Conservation (phyloP, 2,797 vertebrate genomes). For the Brachyalestes nurse region DNA sequence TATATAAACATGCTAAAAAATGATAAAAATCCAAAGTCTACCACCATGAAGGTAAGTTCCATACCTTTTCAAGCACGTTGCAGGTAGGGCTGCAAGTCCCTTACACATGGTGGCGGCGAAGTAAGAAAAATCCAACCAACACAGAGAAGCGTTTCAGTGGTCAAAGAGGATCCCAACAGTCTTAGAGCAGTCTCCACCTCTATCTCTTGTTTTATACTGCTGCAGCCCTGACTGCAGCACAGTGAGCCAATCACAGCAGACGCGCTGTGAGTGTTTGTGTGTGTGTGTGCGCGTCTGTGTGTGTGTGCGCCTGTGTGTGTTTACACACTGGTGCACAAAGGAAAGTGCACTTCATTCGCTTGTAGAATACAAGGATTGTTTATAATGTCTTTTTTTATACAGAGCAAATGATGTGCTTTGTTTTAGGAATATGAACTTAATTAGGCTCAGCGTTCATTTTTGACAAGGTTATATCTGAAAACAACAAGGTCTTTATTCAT, state of each 20-base stretch:
- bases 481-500: not conserved
- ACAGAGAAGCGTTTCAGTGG: constrained; percentile 12
- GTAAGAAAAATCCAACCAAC: constrained; percentile 53
- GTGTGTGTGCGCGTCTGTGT: not conserved
- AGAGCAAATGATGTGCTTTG: not conserved
- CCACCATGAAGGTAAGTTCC: constrained; percentile 1
- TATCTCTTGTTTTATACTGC: constrained; percentile 69
- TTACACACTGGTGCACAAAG: not conserved
- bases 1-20: no score
- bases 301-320: no score
- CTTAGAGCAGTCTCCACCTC: constrained; percentile 66
- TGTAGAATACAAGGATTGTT: not conserved
- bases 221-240: constrained; percentile 44
- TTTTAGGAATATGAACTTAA: not conserved
- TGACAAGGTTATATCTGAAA: not conserved
- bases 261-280: not conserved
- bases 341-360: not conserved
- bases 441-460: not conserved
- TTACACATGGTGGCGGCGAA: constrained; percentile 85
- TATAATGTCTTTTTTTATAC: not conserved
- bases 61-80: constrained; percentile 93
- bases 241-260: constrained; percentile 67
- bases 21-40: not conserved
- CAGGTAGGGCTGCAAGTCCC: constrained; percentile 89
- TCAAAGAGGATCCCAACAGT: constrained; percentile 41